Conservation (phyloP, 2,113 vertebrate genomes). For the Varanus salvator region DNA sequence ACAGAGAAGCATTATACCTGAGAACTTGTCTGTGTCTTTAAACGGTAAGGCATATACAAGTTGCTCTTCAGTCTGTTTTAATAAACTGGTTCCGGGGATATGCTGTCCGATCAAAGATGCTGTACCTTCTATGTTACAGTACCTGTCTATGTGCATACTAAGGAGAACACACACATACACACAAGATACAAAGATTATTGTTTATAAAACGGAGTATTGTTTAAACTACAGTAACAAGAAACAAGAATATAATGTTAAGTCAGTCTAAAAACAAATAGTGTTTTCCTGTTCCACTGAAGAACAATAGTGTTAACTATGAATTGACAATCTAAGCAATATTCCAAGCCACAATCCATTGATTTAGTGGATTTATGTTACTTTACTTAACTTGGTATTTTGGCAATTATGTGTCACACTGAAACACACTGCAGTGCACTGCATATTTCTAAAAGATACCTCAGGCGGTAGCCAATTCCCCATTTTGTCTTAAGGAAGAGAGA, state of each 20-base stretch:
- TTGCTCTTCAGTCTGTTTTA: conserved; percentile 87
- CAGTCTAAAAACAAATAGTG: not conserved
- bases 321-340: fast-evolving
- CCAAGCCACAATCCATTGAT: too few species aligned
- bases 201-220: fast-evolving
- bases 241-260: not conserved
- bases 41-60: conserved; percentile 91
- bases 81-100: conserved; percentile 84
- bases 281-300: not conserved
- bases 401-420: not conserved
- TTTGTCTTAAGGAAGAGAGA: conserved; percentile 98
- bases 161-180: fast-evolving
- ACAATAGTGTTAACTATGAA: not conserved
- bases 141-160: conserved; percentile 90
- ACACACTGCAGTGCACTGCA: conserved; percentile 21
- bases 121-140: conserved; percentile 82
- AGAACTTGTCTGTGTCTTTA: conserved; percentile 90
- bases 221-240: not conserved
- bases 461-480: conserved; percentile 95
- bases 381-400: fast-evolving
- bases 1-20: conserved; percentile 76
- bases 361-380: not conserved
- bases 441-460: conserved; percentile 79
- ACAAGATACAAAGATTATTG: fast-evolving
- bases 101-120: conserved; percentile 85